Base-by-base conservation (phyloP, 1,140 invertebrate species). In the Caenorhabditis remanei region DNA sequence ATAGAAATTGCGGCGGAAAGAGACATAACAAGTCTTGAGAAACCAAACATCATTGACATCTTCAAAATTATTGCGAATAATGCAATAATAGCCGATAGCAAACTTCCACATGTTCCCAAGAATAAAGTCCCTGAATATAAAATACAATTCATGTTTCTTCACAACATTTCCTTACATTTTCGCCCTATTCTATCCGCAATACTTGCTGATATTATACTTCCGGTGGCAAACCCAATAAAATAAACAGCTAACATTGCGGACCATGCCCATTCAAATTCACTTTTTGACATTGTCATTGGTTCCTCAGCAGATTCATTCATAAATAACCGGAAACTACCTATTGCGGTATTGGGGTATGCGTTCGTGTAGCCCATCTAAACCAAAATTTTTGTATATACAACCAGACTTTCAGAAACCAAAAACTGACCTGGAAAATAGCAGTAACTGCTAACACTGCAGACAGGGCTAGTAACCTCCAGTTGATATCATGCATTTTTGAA, bases 281-380 rank as follows among this genome's bases (percentile, higher is more conserved):
- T 46, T 16, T 87, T 82, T 48, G 58, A 58, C 32, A 87, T 56
- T 32, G 56, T 61, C 58, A 48, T 32, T 21, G 61, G 55, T 6
- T 58, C 24, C 4, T 58, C 50, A 4, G 43, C 13, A 4, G 75
- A 87, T 19, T 90, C 55, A 41, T 90, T 89, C 16, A 90, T 50
- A 75, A 87, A 90, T 21, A 48, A 14, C 14, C 79, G 83, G 71
- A 90, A 90, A 41, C 58, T 61, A 16, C 86, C 87, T 2, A 90
- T 89, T 6, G 89, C 88, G 19, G 89, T 90, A 55, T 90, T 90
- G 6, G 86, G 85, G 58, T 90, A 90, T 2, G 90, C 89, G 65
- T 87, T 90, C 21, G 85, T 89, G 53, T 90, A 90, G 7, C 90
- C 90, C 89, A 90, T 90, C 89, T 90, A 63, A 67, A 89, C 8